Evolutionary conservation across 2,888 invertebrate genomes (phyloP).

Genomic region (Entomobrya multifasciata): DNA sequence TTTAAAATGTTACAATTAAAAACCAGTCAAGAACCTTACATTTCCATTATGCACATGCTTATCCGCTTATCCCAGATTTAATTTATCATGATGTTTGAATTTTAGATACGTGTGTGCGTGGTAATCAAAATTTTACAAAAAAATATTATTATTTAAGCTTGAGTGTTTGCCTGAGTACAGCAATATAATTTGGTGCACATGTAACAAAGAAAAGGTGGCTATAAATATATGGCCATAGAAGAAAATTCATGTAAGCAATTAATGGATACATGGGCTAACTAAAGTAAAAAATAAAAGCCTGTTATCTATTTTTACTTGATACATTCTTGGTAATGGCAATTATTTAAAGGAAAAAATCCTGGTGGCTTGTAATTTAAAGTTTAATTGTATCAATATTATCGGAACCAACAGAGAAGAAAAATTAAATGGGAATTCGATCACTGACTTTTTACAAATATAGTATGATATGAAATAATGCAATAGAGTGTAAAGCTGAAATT

Average conservation of each 20-base stretch:
- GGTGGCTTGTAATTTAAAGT: constrained; percentile 5
- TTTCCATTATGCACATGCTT: constrained; percentile 64
- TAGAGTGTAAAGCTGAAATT: too few relatives aligned
- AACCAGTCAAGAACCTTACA: constrained; percentile 69
- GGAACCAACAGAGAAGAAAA: constrained; percentile 68
- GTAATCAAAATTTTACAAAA: constrained; percentile 38
- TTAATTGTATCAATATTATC: constrained; percentile 42
- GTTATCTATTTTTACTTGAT: not conserved
- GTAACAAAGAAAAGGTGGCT: not conserved
- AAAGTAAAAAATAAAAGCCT: not conserved
- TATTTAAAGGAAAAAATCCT: constrained; percentile 36
- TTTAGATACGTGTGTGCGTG: constrained; percentile 44
- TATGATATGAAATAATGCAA: not conserved
- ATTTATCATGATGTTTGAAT: constrained; percentile 55
- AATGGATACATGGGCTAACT: constrained; percentile 2
- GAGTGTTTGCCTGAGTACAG: constrained; percentile 7
- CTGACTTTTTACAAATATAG: too few relatives aligned
- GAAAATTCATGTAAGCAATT: constrained; percentile 28
- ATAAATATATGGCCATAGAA: not conserved
- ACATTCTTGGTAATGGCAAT: constrained; percentile 14
- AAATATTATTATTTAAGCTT: constrained; percentile 55
- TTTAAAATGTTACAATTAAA: constrained; percentile 70
- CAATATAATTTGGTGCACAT: not conserved
- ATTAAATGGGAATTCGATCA: constrained; percentile 74
- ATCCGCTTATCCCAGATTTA: constrained; percentile 49